These are phyloP conservation scores for Mobula birostris DNA, from an alignment of 2,113 vertebrate species.

Conservation along the genomic window DNA sequence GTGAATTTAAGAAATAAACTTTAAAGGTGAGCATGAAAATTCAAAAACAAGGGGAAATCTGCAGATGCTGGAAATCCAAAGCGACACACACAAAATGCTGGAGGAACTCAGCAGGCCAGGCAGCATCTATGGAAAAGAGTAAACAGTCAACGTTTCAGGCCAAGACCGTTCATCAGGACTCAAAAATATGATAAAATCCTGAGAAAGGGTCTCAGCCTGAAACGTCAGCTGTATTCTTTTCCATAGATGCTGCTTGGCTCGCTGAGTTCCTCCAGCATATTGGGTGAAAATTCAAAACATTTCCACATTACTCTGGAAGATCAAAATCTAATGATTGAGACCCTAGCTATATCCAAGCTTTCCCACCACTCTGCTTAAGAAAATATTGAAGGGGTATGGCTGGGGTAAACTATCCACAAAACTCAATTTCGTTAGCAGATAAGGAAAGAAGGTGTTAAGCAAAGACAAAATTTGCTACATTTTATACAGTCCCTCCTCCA, in stretches of 20 bases:
- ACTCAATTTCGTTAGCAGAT: neutral
- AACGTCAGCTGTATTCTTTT: too few relatives aligned
- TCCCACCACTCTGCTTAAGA: neutral
- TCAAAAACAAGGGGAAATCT: neutral
- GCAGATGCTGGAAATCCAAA: too few relatives aligned
- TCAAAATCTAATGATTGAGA: neutral
- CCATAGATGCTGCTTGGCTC: too few relatives aligned
- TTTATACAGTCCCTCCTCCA: neutral
- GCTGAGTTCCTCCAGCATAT: too few relatives aligned
- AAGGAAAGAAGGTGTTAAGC: neutral
- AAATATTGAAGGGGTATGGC: neutral
- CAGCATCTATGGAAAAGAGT: too few relatives aligned
- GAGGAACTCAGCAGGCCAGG: too few relatives aligned
- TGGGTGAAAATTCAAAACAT: neutral
- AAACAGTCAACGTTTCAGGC: too few relatives aligned
- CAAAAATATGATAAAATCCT: too few relatives aligned
- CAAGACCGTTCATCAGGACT: too few relatives aligned
- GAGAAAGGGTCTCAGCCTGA: too few relatives aligned
- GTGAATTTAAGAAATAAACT: neutral
- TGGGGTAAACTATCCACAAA: neutral
- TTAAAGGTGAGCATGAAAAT: neutral
- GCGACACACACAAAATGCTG: too few relatives aligned
- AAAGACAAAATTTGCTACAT: neutral
- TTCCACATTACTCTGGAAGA: too few relatives aligned
- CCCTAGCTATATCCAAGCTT: neutral